Base-by-base conservation (phyloP, 2,113 vertebrate genomes). In the Ictalurus furcatus region DNA sequence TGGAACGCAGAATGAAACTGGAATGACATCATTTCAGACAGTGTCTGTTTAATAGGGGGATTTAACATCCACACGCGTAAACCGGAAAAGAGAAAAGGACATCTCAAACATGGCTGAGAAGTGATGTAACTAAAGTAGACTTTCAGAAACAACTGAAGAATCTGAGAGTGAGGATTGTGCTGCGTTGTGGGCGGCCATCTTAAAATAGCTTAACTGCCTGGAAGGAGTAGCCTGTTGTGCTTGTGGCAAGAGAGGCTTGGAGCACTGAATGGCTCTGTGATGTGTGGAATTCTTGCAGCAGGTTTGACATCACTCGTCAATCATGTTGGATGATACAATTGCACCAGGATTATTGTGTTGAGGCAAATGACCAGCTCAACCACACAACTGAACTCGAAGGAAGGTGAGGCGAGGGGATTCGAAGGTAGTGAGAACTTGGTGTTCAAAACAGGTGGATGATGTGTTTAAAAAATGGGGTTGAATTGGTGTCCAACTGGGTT, bases 271-370 rank as follows among this genome's bases (percentile, higher is more conserved):
- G 40, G 58, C 37, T 79, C 12, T 34, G 69, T 40, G 30, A 17
- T 23, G 65, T 21, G 12, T 25, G 37, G 54, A 58, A 30, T 19
- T 56, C 67, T 40, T n/a, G 76, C 74, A 44, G 28, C 74, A n/a
- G 58, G 4, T 63, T n/a, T 37, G 73, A 54, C 54, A 40, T 90
- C 89, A 73, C 76, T 65, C 40, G 69, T 37, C 87, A 2, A 30
- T 48, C 88, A 87, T 73, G 61, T 17, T 58, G 48, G 82, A 85
- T 52, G 14, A 56, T 71, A 52, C 19, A 67, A 81, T 82, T 86
- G n/a, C 74, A 79, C 52, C 30, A 30, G 56, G 78, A 80, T 85
- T 88, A 87, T 88, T 87, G 90, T 88, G 65, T 80, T 85, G 86
- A 69, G 88, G 54, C n/a, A 52, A 78, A 28, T 11, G 59, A 52